A percentile compares a stretch with the other conserved stretches of the same genome.
Evolutionary conservation across 2,113 vertebrate genomes (phyloP).

Genomic region (Rousettus leschenaultii): DNA sequence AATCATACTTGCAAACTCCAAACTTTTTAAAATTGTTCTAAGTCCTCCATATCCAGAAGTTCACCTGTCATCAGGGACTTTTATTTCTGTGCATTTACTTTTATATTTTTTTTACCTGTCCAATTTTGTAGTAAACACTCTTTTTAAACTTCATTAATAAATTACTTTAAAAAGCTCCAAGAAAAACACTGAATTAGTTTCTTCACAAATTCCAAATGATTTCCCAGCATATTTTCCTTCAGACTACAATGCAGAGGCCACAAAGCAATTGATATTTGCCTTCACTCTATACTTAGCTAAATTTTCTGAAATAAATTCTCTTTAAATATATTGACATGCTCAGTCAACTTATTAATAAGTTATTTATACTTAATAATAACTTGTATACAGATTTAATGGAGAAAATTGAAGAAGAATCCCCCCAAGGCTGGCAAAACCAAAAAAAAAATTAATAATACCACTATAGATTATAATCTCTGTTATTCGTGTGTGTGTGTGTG

Average conservation of each 20-base stretch:
- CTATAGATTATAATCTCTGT: not conserved
- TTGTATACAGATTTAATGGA: not conserved
- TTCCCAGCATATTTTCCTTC: not conserved
- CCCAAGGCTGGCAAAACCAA: not conserved
- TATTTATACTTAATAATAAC: not conserved
- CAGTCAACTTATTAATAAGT: not conserved
- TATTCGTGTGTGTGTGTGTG: not conserved
- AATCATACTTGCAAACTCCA: not conserved
- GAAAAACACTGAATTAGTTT: not conserved
- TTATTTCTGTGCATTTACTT: conserved; percentile 7
- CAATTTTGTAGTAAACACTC: not conserved
- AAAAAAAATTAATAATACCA: not conserved
- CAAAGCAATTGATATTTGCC: not conserved
- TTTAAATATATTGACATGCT: not conserved
- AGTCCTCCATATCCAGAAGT: not conserved
- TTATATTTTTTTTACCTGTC: not conserved
- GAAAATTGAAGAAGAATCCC: not conserved
- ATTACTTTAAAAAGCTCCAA: not conserved
- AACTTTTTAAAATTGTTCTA: not conserved
- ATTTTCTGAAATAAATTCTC: not conserved
- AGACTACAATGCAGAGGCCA: not conserved
- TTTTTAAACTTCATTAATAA: not conserved
- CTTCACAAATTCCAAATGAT: not conserved
- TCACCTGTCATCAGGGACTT: not conserved
- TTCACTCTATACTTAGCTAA: not conserved